A percentile compares a stretch with the other conserved stretches of the same genome.
These are phyloP conservation scores for Fragum fragum DNA, from an alignment of 2,888 invertebrate species.

Conservation along the genomic window DNA sequence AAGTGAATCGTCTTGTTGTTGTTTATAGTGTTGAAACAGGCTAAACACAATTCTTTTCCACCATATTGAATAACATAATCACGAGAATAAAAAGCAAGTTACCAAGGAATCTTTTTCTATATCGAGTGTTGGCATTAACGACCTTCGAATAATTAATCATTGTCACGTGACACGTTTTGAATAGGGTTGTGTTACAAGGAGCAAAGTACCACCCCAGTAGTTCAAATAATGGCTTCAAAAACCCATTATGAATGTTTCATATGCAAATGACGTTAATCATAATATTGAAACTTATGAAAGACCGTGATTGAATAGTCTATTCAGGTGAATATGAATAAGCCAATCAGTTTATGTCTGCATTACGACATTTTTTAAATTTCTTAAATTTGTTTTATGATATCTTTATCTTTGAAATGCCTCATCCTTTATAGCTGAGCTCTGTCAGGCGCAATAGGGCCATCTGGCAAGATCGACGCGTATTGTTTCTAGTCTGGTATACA, in stretches of 20 bases:
- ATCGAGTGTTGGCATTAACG: constrained; percentile 3
- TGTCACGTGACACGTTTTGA: constrained; percentile 4
- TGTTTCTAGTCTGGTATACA: no score
- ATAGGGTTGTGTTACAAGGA: constrained; percentile 20
- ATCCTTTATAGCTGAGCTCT: no score
- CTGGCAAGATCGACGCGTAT: no score
- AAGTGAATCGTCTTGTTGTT: no score
- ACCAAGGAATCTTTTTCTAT: neutral
- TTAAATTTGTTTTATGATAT: neutral
- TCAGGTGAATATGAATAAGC: neutral
- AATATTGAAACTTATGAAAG: neutral
- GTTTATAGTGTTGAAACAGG: no score
- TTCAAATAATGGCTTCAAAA: constrained; percentile 10
- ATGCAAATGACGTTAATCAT: neutral
- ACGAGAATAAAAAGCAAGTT: neutral
- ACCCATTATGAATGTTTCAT: neutral
- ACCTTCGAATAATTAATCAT: constrained; percentile 20
- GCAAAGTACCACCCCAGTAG: constrained; percentile 6
- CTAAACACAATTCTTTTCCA: no score
- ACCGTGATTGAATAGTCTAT: neutral
- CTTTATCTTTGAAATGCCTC: neutral
- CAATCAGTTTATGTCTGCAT: neutral
- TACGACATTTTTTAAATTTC: neutral
- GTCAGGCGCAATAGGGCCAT: no score
- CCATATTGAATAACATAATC: constrained; percentile 1